phyloP scores from a whole-genome alignment of 1,140 invertebrate species.

The Caenorhabditis briggsae region DNA sequence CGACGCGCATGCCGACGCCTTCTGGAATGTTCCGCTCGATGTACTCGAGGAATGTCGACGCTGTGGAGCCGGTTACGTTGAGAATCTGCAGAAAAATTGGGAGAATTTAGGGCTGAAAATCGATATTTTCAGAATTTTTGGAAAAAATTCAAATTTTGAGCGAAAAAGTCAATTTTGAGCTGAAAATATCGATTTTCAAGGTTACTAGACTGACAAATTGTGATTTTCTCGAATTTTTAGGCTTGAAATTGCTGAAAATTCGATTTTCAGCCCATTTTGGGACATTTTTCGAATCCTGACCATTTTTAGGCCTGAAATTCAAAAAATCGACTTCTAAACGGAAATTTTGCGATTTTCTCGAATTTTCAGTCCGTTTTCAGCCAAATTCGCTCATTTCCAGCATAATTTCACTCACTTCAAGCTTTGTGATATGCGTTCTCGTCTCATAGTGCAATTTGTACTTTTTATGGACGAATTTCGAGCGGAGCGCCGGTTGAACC shows the following conservation, averaged over 20 bases:
- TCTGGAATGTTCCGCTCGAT: conserved; percentile 96
- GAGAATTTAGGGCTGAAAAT: background rate
- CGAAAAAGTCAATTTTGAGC: too few species aligned
- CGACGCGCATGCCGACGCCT: conserved; percentile 94
- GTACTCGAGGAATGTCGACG: conserved; percentile 95
- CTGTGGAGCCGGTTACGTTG: conserved; percentile 91
- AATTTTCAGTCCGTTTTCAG: too few species aligned
- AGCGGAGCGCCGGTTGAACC: conserved; percentile 83
- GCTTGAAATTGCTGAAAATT: too few species aligned
- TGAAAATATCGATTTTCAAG: too few species aligned
- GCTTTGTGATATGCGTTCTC: conserved; percentile 89
- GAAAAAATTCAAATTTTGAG: too few species aligned
- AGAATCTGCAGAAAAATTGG: conserved; percentile 80
- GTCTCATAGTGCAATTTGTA: conserved; percentile 95
- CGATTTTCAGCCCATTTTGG: too few species aligned
- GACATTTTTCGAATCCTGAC: too few species aligned
- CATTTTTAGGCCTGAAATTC: too few species aligned
- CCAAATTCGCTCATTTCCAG: too few species aligned
- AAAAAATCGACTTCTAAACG: too few species aligned
- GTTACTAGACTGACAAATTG: too few species aligned
- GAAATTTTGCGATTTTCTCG: background rate
- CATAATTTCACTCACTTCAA: conserved; percentile 77
- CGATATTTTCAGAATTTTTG: too few species aligned
- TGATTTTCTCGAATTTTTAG: background rate
- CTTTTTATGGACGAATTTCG: conserved; percentile 91